These are phyloP conservation scores for Yoshiicerus persimilis DNA, from an alignment of 1,140 invertebrate species.

Conservation along the genomic window DNA sequence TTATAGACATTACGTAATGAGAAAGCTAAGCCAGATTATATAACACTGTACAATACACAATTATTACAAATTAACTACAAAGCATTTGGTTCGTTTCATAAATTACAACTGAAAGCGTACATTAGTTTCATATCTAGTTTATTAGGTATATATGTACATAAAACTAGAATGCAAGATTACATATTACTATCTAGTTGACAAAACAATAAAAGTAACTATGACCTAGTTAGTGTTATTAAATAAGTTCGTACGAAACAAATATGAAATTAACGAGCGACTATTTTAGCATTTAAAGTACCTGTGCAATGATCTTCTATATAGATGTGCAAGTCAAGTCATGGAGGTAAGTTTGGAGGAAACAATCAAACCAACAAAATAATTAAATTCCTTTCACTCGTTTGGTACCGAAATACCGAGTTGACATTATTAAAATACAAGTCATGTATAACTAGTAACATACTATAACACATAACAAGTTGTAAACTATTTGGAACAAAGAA, in stretches of 20 bases:
- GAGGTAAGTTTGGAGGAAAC: constrained; percentile 17
- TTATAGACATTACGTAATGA: too few species aligned
- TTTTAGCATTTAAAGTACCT: constrained; percentile 6
- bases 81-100: background rate
- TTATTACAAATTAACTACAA: background rate
- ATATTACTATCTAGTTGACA: background rate
- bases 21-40: too few species aligned
- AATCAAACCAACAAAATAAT: constrained; percentile 21
- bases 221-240: background rate
- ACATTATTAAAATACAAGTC: background rate
- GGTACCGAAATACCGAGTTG: background rate
- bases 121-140: too few species aligned
- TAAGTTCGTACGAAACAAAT: background rate
- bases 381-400: background rate
- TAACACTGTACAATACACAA: background rate
- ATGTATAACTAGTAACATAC: background rate
- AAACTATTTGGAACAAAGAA: background rate
- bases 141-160: too few species aligned
- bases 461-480: background rate
- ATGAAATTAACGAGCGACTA: background rate
- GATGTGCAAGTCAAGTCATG: constrained; percentile 21
- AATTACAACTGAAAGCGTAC: background rate
- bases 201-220: background rate
- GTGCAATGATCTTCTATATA: constrained; percentile 17
- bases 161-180: background rate